Evolutionary conservation across 2,113 vertebrate species (phyloP), one percentile per base, ranked within the genome.

Genomic region (Cololabis saira): DNA sequence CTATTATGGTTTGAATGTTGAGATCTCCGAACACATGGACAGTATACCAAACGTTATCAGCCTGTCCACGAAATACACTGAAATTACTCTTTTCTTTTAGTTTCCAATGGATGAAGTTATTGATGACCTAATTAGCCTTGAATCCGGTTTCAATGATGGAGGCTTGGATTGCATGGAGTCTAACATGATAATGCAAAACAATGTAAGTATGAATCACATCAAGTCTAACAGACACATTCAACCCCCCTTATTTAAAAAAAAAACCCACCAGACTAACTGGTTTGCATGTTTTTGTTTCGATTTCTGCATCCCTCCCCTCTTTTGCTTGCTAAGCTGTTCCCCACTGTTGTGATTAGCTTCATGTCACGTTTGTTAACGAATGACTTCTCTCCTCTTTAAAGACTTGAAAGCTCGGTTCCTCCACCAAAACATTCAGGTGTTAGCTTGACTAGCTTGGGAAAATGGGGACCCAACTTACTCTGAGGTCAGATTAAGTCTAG

Each of bases 91-190:
- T 90, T 90, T 88, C 76, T 89, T 90, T 90, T 89, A 93, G 92
- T 94, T 94, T 89, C 94, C 96, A 90, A 95, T 98, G 95, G 96
- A 98, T 89, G 95, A 96, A 73, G 93, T 96, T 87, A 95, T 96
- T 88, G 96, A 97, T 92, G 95, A 97, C 89, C 94, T 98, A 74
- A 96, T 97, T 78, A 92, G 92, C 90, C 93, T 96, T 89, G 95
- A 97, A 90, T 94, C 95, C 58, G 95, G 91, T 70, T 96, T 98
- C 91, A 96, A 96, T 90, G 95, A 97, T 77, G 93, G 96, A 86
- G 93, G 91, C 78, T 92, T 95, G 93, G 92, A 93, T 84, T 95
- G 93, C 80, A 92, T 95, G 89, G 95, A 97, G 87, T 75, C 93
- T 55, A 89, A 93, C 86, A 82, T 95, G 72, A 88, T 96, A 79